Conservation (phyloP, 1,140 invertebrate species). For the Drosophila rhopaloa region DNA sequence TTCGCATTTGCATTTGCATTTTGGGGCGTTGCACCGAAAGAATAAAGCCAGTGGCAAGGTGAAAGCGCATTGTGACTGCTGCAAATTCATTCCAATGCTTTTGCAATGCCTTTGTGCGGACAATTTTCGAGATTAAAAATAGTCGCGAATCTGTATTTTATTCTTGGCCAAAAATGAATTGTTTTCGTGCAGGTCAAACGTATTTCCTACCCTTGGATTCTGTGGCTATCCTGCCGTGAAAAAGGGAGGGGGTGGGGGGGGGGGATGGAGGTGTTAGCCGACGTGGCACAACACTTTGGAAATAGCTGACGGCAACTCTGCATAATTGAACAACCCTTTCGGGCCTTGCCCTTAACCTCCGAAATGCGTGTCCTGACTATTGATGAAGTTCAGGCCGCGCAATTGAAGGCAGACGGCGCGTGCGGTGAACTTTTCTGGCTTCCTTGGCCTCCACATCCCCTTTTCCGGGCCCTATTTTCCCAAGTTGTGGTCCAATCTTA, state of each 20-base stretch:
- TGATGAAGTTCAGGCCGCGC: constrained; percentile 58
- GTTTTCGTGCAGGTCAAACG: constrained; percentile 3
- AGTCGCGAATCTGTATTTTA: constrained; percentile 53
- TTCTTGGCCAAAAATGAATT: constrained; percentile 54
- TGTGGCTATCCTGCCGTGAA: background rate
- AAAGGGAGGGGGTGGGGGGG: background rate
- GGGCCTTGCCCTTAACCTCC: background rate
- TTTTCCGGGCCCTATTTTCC: background rate
- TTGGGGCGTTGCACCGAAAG: background rate
- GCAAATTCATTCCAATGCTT: constrained; percentile 22
- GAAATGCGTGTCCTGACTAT: constrained; percentile 62
- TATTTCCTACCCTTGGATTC: background rate
- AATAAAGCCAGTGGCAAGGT: constrained; percentile 14
- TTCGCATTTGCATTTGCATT: constrained; percentile 39
- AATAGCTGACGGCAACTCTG: constrained; percentile 49
- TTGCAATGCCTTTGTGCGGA: constrained; percentile 7
- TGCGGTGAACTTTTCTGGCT: constrained; percentile 63
- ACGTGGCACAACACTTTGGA: constrained; percentile 13
- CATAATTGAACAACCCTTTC: constrained; percentile 43
- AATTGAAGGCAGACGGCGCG: constrained; percentile 68
- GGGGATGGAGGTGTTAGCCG: background rate
- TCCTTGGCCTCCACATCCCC: constrained; percentile 18
- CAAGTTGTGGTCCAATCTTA: constrained; percentile 51
- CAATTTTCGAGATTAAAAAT: constrained; percentile 70
- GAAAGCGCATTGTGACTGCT: constrained; percentile 35